Evolutionary conservation across 2,888 invertebrate genomes (phyloP).

Genomic region (Mimas tiliae): DNA sequence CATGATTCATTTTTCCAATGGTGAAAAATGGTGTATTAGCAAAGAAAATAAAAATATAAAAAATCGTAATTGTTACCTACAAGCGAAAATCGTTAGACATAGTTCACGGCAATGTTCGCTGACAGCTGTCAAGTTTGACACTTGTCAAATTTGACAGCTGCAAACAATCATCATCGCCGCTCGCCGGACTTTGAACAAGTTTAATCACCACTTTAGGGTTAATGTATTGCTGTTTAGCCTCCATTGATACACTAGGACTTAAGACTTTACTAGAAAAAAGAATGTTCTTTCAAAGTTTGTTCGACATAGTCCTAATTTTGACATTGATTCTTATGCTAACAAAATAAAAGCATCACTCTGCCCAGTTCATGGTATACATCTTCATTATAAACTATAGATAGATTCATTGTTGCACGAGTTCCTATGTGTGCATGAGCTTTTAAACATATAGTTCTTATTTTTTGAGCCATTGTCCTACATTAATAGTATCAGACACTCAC

Average conservation of each 20-base stretch:
- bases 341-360: neutral
- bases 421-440: no score
- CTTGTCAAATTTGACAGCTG: conserved; percentile 16
- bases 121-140: conserved; percentile 15
- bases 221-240: conserved; percentile 10
- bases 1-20: conserved; percentile 58
- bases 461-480: no score
- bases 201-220: neutral
- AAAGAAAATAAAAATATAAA: conserved; percentile 39
- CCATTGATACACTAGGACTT: conserved; percentile 4
- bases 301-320: neutral
- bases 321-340: neutral
- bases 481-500: no score
- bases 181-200: conserved; percentile 10
- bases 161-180: neutral
- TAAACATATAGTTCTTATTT: no score
- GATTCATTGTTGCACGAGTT: no score
- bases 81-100: conserved; percentile 16
- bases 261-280: neutral
- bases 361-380: neutral
- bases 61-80: conserved; percentile 40
- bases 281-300: neutral
- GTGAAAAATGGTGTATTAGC: conserved; percentile 45
- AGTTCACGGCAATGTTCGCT: neutral
- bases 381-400: neutral